Evolutionary conservation across 2,888 invertebrate genomes (phyloP), one percentile per base, ranked within the genome.

Genomic region (Ypsolopha sequella): DNA sequence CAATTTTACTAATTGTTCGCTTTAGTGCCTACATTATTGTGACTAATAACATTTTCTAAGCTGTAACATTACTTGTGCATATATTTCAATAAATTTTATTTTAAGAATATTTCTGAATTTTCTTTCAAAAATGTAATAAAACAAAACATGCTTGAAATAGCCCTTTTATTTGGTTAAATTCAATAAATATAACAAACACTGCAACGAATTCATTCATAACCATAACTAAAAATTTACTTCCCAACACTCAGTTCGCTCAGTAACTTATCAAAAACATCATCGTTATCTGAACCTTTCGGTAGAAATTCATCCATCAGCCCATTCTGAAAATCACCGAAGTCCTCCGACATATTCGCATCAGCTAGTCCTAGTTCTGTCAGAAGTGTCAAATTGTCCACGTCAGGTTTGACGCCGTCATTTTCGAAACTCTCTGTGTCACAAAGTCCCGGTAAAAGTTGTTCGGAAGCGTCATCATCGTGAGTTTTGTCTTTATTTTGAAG

Each of bases 311-410:
- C 73, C 48, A 74, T 60, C n/a, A 72, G 53, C 1, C 82, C 85
- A 56, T 82, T 81, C 55, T 86, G 86, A 46, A 84, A 86, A 7
- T 84, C 82, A 0, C 85, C 85, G 56, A 86, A 86, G 50, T 86
- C 85, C 33, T 74, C 67, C 2, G 52, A 51, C 6, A 60, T 54
- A 44, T 78, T 77, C 0, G 88, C 80, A 53, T 89, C 90, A 1
- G 84, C 87, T 35, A 90, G 60, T 0, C 90, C 90, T 8, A 90
- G 66, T 60, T 90, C 90, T 41, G 88, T 87, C 51, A 90, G 63
- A 24, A 90, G 73, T 43, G 76, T 73, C 53, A 87, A 56, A 57
- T 84, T 80, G 51, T 80, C 80, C 55, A 59, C 58, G 53, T 73
- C 63, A 47, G 58, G 60, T 56, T 55, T 13, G 41, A 10, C 56